A percentile compares a stretch with the other conserved stretches of the same genome.
Evolutionary conservation across 2,797 vertebrate species (phyloP).

Genomic region (Gallirallus australis): DNA sequence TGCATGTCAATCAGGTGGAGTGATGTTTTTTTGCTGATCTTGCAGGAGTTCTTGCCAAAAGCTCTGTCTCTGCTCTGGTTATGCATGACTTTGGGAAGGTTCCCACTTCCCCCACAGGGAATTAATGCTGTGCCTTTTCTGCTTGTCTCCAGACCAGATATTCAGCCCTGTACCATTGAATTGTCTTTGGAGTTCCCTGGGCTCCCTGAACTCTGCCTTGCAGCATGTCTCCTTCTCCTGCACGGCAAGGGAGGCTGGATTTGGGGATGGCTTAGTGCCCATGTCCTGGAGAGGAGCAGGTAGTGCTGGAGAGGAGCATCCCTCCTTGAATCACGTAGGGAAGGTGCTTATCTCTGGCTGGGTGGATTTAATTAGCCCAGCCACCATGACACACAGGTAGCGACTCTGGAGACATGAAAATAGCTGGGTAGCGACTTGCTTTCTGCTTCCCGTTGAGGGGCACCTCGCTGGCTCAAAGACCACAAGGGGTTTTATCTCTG

Average conservation of each 20-base stretch:
- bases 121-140: background rate
- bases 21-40: background rate
- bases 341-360: background rate
- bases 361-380: background rate
- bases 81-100: background rate
- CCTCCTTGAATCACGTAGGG: rapidly evolving
- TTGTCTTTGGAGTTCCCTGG: background rate
- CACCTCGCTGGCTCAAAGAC: background rate
- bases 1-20: slow-evolving; percentile 30
- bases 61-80: background rate
- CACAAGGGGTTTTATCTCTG: background rate
- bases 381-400: background rate
- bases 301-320: background rate
- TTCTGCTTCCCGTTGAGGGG: background rate
- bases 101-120: background rate
- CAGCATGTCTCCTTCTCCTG: background rate
- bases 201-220: background rate
- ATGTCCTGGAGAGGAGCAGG: background rate
- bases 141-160: rapidly evolving
- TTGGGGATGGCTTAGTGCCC: background rate
- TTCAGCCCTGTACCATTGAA: background rate
- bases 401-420: background rate
- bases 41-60: slow-evolving; percentile 45
- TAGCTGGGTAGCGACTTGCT: background rate
- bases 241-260: rapidly evolving